These are phyloP conservation scores for Caenorhabditis brenneri DNA, from an alignment of 1,140 invertebrate genomes.

Conservation along the genomic window DNA sequence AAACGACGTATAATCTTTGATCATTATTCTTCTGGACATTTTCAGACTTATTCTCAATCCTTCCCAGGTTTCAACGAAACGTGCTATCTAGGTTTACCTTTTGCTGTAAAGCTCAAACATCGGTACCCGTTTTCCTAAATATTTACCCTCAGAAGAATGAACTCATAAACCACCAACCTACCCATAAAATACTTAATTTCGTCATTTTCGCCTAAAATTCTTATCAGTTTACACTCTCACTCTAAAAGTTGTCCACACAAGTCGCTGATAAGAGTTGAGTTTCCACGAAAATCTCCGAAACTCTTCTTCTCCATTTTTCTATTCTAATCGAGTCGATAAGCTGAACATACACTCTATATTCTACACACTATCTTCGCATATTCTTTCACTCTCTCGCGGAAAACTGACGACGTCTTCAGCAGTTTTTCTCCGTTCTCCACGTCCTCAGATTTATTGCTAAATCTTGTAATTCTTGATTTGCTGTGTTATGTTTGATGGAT, in stretches of 20 bases:
- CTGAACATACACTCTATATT: background rate
- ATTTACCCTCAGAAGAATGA: background rate
- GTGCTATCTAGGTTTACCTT: background rate
- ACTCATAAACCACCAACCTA: background rate
- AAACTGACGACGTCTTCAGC: background rate
- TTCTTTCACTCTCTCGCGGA: background rate
- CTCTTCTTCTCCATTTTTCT: background rate
- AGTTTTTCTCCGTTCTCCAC: background rate
- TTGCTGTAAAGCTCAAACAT: background rate
- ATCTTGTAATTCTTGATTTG: too few relatives aligned
- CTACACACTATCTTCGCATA: background rate
- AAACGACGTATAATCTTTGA: too few relatives aligned
- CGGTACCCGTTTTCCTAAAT: background rate
- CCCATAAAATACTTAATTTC: background rate
- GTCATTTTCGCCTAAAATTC: background rate
- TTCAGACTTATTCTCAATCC: background rate
- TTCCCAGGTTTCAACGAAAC: background rate
- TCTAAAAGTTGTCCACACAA: too few relatives aligned
- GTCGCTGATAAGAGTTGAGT: background rate
- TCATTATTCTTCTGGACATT: background rate
- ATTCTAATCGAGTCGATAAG: background rate
- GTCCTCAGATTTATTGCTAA: too few relatives aligned
- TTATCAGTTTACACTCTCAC: too few relatives aligned
- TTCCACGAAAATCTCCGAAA: background rate
- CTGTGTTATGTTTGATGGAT: too few relatives aligned